A percentile compares a stretch with the other conserved stretches of the same genome.
Evolutionary conservation across 2,113 vertebrate genomes (phyloP).

Genomic region (Hyla sarda): DNA sequence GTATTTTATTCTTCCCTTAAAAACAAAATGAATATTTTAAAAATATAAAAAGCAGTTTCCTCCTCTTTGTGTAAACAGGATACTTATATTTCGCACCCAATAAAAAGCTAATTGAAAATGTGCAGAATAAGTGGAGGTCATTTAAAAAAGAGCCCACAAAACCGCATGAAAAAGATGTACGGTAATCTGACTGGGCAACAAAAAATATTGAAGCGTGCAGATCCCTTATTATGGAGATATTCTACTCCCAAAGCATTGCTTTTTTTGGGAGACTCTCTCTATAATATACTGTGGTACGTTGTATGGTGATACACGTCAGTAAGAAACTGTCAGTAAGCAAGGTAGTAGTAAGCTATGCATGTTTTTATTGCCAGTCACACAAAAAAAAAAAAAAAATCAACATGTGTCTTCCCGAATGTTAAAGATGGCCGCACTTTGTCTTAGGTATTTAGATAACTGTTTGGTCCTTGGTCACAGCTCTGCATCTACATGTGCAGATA

Average conservation of each 20-base stretch:
- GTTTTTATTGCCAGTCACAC: too few species aligned
- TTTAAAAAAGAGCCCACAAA: not conserved
- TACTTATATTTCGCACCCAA: not conserved
- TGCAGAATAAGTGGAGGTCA: not conserved
- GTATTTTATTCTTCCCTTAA: conserved; percentile 18
- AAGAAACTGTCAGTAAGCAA: not conserved
- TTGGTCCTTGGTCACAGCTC: not conserved
- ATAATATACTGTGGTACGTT: not conserved
- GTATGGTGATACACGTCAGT: not conserved
- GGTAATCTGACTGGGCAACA: too few species aligned
- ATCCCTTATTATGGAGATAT: not conserved
- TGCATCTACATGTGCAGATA: not conserved
- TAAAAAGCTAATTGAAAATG: not conserved
- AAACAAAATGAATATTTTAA: not conserved
- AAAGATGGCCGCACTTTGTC: too few species aligned
- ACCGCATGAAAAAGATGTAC: too few species aligned
- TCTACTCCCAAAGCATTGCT: not conserved
- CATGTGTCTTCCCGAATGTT: too few species aligned
- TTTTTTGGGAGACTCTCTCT: not conserved
- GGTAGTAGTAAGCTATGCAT: too few species aligned
- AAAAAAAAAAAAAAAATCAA: too few species aligned
- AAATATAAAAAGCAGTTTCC: not conserved
- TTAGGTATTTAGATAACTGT: not conserved
- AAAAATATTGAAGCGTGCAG: not conserved
- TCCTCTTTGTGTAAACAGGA: not conserved